Evolutionary conservation across 2,113 vertebrate genomes (phyloP), one percentile per base, ranked within the genome.

Genomic region (Agapornis roseicollis): DNA sequence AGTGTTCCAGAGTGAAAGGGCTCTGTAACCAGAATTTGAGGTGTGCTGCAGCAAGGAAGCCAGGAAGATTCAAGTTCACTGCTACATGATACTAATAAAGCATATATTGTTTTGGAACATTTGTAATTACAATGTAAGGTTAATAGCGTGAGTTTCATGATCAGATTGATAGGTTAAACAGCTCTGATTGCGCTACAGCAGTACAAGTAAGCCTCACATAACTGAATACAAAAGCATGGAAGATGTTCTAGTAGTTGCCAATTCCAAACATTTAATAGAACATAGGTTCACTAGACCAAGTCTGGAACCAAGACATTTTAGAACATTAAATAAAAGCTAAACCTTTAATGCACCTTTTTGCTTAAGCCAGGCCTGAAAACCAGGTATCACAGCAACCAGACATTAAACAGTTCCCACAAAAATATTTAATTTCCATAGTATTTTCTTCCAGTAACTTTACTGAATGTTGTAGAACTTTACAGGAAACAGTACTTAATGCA

Each of bases 261-360:
- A 95, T 87, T 96, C 88, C 95, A 97, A 96, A 97, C 80, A 94
- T 97, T 98, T 98, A 97, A 97, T 97, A 94, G 97, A 96, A 91
- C 6, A 47, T 19, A 80, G 90, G 90, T 84, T 95, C 87, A 94
- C 82, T 9, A 87, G 42, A 91, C 94, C 66, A 53, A 95, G 78
- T 78, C 77, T 95, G 79, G 94, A 96, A 97, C 89, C 89, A 58
- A 53, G 50, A 25, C 35, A 85, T 18, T 85, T 83, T n/a, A 74
- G 65, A 70, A 86, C 78, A 80, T 73, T 68, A 33, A 86, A 78
- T 61, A 85, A 65, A 87, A 70, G 49, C 4, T 72, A 64, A 83
- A 90, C 69, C n/a, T 81, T 61, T 60, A 88, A 96, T 50, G 94
- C 80, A 92, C 64, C 44, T 52, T 83, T 94, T 89, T 68, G 73